Percentiles rank a stretch among this genome's conserved stretches.
Conservation (phyloP, 2,888 invertebrate species). For the Andrena flavipes region DNA sequence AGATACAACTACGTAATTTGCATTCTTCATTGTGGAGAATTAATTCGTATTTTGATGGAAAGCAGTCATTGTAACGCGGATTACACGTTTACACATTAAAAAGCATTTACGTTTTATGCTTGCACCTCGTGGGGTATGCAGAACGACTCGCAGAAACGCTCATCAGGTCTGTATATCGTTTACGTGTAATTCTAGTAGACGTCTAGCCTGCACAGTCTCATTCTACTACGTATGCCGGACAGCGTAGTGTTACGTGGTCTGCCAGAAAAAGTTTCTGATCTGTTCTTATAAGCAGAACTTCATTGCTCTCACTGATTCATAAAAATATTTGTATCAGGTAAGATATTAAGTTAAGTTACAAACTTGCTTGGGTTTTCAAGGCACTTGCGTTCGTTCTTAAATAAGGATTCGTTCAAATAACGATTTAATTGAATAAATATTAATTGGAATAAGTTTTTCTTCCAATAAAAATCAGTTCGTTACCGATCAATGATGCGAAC, state of each 20-base stretch:
- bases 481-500: not conserved
- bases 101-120: slow-evolving; percentile 19
- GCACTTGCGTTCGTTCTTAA: no score
- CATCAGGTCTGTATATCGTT: slow-evolving; percentile 55
- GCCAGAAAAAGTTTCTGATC: slow-evolving; percentile 17
- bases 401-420: no score
- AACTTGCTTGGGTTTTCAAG: no score
- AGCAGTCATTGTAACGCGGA: not conserved
- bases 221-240: slow-evolving; percentile 35
- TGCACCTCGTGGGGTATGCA: slow-evolving; percentile 18
- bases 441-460: not conserved
- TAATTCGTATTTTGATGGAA: not conserved
- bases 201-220: slow-evolving; percentile 42
- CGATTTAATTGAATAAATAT: not conserved
- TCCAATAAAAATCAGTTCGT: not conserved
- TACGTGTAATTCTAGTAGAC: slow-evolving; percentile 59
- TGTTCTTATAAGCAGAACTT: slow-evolving; percentile 16
- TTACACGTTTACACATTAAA: slow-evolving; percentile 1
- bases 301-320: not conserved
- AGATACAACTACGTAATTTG: not conserved
- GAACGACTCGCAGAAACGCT: slow-evolving; percentile 44
- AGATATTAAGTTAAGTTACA: no score
- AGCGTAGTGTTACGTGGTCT: slow-evolving; percentile 31
- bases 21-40: not conserved
- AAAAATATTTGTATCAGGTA: not conserved